Base-by-base conservation (phyloP, 1,140 invertebrate genomes). In the Aphelenchoides fujianensis region DNA sequence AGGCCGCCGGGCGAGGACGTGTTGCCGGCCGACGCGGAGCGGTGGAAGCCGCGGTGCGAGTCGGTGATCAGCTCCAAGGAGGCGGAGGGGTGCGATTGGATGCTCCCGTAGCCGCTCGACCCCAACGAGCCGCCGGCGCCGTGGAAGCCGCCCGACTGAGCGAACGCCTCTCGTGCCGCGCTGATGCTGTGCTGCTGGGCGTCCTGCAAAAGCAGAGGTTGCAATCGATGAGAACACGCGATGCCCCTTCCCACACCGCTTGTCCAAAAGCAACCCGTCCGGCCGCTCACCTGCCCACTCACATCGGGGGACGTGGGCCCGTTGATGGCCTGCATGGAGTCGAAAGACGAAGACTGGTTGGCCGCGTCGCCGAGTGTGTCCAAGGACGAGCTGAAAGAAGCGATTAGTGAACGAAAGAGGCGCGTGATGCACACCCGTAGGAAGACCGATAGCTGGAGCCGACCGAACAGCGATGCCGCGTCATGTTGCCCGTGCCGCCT, bases 401-500 rank as follows among this genome's bases (percentile, higher is more conserved):
- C n/a, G 16, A 69, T 28, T 32, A 70, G 7, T 68, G 27, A 23
- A 78, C 55, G 48, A n/a, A n/a, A n/a, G n/a, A n/a, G n/a, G n/a
- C n/a, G n/a, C n/a, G n/a, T 28, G n/a, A n/a, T n/a, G n/a, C n/a
- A n/a, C n/a, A n/a, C n/a, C n/a, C n/a, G n/a, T 34, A 69, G 3
- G n/a, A 63, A 0, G 79, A 84, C n/a, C 81, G 71, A 70, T 84
- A 82, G 61, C 83, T 84, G 57, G 52, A 62, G 52, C 81, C 81
- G 19, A 82, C 48, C n/a, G 83, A 83, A 59, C 81, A 82, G 7
- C 78, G 70, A 72, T 79, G 78, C 37, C 77, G 59, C 30, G 78
- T 79, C 77, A 79, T 79, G 61, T 79, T 82, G 0, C 81, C 81
- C 19, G 81, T 82, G 52, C 81, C 81, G 7, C 81, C 81, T 1